These are phyloP conservation scores for Danio jaintianensis DNA, from an alignment of 2,797 vertebrate genomes.

Conservation along the genomic window DNA sequence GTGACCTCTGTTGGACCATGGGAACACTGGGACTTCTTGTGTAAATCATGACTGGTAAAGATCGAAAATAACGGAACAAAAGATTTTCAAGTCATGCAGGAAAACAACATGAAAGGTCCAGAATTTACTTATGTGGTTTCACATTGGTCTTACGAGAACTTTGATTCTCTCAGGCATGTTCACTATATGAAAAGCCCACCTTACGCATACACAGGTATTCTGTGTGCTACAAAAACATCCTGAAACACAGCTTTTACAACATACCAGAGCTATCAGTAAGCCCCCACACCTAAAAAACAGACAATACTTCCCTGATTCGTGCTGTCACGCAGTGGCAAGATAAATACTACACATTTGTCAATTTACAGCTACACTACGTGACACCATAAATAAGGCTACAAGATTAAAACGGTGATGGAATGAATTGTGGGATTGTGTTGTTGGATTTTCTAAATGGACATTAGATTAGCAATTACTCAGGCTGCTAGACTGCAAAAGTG, in stretches of 20 bases:
- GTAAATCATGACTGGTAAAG: neutral
- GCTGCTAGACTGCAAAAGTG: constrained; percentile 71
- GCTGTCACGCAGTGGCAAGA: neutral
- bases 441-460: constrained; percentile 8
- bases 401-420: neutral
- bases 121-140: constrained; percentile 38
- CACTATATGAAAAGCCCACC: neutral
- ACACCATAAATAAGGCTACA: neutral
- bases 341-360: neutral
- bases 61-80: neutral
- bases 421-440: constrained; percentile 20
- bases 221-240: neutral
- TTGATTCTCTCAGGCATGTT: constrained; percentile 14
- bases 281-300: neutral
- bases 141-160: constrained; percentile 9
- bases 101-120: constrained; percentile 28
- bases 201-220: neutral
- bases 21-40: neutral
- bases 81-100: neutral
- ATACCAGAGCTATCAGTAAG: neutral
- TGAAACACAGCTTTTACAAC: neutral
- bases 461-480: constrained; percentile 51
- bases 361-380: neutral
- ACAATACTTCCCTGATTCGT: neutral
- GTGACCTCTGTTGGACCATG: neutral